Conservation (phyloP, 1,140 invertebrate species). For the Apis laboriosa region DNA sequence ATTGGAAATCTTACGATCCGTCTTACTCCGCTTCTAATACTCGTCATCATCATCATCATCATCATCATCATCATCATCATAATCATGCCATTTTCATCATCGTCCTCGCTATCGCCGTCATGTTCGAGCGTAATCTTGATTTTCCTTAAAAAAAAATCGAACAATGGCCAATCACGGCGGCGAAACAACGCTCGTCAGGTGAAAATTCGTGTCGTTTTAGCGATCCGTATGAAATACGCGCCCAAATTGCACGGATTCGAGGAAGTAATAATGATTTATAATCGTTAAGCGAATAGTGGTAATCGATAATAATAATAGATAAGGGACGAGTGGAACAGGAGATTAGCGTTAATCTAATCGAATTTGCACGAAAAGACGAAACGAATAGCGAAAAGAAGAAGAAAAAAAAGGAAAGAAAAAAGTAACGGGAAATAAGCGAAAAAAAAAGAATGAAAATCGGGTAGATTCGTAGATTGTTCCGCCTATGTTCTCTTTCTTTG, state of each 20-base stretch:
- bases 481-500: not conserved
- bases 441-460: slow-evolving; percentile 28
- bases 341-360: slow-evolving; percentile 3
- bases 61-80: not conserved
- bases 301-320: slow-evolving; percentile 52
- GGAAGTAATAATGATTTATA: not conserved
- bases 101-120: not conserved
- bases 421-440: not conserved
- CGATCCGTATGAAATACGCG: slow-evolving; percentile 1
- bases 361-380: not conserved
- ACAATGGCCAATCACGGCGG: not conserved
- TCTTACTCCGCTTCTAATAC: not conserved
- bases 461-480: slow-evolving; percentile 11
- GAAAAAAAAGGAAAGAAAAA: not conserved
- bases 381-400: not conserved
- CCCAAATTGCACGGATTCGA: slow-evolving; percentile 16
- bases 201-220: not conserved
- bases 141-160: not conserved
- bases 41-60: not conserved
- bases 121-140: not conserved
- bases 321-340: slow-evolving; percentile 11
- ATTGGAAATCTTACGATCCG: not conserved
- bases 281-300: slow-evolving; percentile 41
- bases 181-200: not conserved
- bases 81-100: not conserved